phyloP scores from a whole-genome alignment of 1,140 invertebrate genomes.

The Melitaea cinxia region DNA sequence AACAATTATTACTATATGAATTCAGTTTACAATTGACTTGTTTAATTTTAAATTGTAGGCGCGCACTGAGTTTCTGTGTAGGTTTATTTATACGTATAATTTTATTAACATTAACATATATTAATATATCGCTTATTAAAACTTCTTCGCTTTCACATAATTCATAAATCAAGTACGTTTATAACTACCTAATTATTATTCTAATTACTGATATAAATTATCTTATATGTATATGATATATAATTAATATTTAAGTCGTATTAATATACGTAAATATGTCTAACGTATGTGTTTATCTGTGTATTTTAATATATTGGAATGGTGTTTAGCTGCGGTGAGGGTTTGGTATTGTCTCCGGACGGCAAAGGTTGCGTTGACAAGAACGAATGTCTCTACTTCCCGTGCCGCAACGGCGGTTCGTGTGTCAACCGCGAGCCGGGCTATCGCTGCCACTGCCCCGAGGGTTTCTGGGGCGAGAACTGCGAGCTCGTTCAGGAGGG shows the following conservation, averaged over 20 bases:
- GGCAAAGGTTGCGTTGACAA: constrained; percentile 96
- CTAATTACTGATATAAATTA: neutral
- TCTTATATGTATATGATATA: neutral
- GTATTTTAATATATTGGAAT: constrained; percentile 63
- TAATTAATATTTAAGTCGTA: constrained; percentile 16
- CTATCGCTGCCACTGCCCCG: constrained; percentile 92
- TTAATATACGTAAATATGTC: constrained; percentile 19
- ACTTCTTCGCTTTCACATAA: constrained; percentile 30
- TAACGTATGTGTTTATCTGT: constrained; percentile 43
- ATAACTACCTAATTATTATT: constrained; percentile 8
- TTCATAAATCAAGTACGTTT: constrained; percentile 11
- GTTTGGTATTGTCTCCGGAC: constrained; percentile 92
- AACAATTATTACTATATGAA: neutral
- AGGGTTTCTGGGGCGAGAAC: constrained; percentile 96
- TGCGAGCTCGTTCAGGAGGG: constrained; percentile 96
- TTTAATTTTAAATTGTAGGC: constrained; percentile 32
- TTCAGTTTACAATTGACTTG: neutral
- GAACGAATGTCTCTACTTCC: constrained; percentile 95
- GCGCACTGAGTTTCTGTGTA: constrained; percentile 56
- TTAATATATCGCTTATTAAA: constrained; percentile 24
- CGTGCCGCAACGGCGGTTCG: constrained; percentile 94
- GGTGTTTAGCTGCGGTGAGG: constrained; percentile 92
- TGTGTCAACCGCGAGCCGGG: constrained; percentile 94
- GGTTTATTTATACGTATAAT: constrained; percentile 32
- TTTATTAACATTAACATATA: constrained; percentile 26